Conservation (phyloP, 2,797 vertebrate species). For the Hyperoplus immaculatus region DNA sequence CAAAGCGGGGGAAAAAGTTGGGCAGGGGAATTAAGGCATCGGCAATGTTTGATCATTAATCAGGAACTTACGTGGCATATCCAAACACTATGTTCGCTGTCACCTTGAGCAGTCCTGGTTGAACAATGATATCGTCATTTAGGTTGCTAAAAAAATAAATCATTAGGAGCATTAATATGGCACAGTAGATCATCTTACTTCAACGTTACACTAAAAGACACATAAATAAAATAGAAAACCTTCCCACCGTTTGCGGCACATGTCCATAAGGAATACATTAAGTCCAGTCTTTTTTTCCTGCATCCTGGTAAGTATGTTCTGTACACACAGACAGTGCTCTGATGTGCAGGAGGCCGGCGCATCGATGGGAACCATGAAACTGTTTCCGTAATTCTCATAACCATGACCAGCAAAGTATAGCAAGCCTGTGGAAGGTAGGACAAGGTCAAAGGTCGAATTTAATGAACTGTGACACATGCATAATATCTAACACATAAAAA, state of each 20-base stretch:
- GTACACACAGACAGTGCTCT: conserved; percentile 89
- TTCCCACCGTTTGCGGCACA: conserved; percentile 91
- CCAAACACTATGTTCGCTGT: conserved; percentile 92
- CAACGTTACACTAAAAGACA: neutral
- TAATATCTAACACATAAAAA: neutral
- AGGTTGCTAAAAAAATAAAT: conserved; percentile 83
- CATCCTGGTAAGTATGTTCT: conserved; percentile 88
- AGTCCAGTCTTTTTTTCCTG: conserved; percentile 89
- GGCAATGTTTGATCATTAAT: neutral
- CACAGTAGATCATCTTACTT: neutral
- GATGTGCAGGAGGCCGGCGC: conserved; percentile 88
- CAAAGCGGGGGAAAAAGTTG: neutral
- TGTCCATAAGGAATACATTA: conserved; percentile 91
- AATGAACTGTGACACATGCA: neutral
- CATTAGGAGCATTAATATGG: neutral
- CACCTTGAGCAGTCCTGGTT: conserved; percentile 86
- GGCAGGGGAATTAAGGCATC: neutral
- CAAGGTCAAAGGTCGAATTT: neutral
- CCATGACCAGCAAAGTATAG: conserved; percentile 92
- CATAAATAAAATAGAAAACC: neutral
- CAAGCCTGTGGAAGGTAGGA: conserved; percentile 82
- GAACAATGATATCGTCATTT: conserved; percentile 87
- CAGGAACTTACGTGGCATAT: conserved; percentile 89
- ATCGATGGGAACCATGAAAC: conserved; percentile 93
- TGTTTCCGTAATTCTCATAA: conserved; percentile 93